These are phyloP conservation scores for Cyanistes caeruleus DNA, from an alignment of 2,113 vertebrate species.

Conservation along the genomic window DNA sequence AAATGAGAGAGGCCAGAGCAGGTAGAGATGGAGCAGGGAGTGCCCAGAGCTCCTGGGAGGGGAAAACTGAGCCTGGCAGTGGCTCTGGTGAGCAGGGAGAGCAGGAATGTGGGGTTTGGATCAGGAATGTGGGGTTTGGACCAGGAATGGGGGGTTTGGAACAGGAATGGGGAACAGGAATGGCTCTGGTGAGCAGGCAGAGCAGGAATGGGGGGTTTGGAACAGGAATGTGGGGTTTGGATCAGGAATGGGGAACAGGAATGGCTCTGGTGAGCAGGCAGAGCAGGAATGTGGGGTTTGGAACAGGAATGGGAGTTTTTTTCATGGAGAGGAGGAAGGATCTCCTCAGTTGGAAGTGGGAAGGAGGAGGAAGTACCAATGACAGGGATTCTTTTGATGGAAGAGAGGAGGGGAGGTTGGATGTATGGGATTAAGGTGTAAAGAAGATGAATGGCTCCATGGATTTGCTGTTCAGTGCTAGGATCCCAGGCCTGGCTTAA, in stretches of 20 bases:
- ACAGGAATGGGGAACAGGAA: too few species aligned
- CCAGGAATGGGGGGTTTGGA: too few species aligned
- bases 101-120: neutral
- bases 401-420: neutral
- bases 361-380: neutral
- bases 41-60: neutral
- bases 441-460: neutral
- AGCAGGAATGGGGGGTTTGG: too few species aligned
- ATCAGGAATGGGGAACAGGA: too few species aligned
- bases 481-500: neutral
- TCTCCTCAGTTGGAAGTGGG: neutral
- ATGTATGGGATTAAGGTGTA: rapidly evolving
- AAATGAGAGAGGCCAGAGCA: neutral
- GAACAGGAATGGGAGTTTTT: neutral
- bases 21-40: neutral
- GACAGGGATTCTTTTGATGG: neutral
- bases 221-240: too few species aligned
- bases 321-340: neutral
- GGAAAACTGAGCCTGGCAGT: neutral
- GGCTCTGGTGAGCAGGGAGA: neutral
- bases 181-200: too few species aligned
- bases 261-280: too few species aligned
- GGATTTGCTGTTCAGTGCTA: neutral
- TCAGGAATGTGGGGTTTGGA: too few species aligned
- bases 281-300: too few species aligned